These are phyloP conservation scores for Daubentonia madagascariensis DNA, from an alignment of 2,113 vertebrate species.

Conservation along the genomic window DNA sequence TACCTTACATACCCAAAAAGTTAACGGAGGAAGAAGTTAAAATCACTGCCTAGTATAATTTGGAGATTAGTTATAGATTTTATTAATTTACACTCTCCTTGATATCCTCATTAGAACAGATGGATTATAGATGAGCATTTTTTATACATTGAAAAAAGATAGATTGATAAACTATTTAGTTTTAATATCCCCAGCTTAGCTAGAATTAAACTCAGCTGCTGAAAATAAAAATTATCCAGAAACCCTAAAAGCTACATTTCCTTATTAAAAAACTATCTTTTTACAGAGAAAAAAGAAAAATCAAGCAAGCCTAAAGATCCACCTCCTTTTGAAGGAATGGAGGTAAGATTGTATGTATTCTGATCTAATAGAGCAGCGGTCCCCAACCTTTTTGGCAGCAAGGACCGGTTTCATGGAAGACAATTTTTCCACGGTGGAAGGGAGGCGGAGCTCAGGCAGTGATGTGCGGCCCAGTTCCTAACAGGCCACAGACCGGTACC, in stretches of 20 bases:
- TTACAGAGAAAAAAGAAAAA: conserved; percentile 89
- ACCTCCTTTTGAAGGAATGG: conserved; percentile 91
- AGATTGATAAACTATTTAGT: neutral
- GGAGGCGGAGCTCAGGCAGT: no score
- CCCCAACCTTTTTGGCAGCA: no score
- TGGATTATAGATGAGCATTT: neutral
- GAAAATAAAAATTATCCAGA: conserved; percentile 30
- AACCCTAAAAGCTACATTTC: conserved; percentile 20
- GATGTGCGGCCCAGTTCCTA: no score
- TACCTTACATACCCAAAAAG: neutral
- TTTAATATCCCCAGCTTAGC: neutral
- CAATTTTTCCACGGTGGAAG: no score
- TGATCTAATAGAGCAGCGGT: neutral
- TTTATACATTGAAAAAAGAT: neutral
- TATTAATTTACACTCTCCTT: neutral
- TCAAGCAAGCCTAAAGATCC: conserved; percentile 89
- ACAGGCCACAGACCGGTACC: no score
- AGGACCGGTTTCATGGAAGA: no score
- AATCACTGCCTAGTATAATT: neutral
- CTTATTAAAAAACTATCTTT: conserved; percentile 17
- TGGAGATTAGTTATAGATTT: neutral
- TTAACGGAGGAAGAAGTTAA: neutral
- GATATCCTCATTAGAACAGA: neutral
- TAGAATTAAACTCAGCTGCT: conserved; percentile 32
- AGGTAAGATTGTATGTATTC: conserved; percentile 84